Conservation (phyloP, 2,888 invertebrate genomes). For the Strigamia maritima region DNA sequence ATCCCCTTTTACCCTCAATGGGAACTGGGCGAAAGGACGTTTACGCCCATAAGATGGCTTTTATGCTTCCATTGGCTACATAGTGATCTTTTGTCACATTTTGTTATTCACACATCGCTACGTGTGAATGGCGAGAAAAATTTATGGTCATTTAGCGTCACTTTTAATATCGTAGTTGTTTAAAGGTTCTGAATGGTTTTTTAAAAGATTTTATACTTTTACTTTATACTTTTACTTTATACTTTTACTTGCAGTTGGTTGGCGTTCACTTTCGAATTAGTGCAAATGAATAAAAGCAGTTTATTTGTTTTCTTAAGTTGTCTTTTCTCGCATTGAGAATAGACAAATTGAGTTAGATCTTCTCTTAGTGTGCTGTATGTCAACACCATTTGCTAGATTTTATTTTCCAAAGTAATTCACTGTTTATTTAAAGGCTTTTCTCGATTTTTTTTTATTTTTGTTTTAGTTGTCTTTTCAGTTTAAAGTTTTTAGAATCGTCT, state of each 20-base stretch:
- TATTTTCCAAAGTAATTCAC: not conserved
- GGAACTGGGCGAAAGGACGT: not conserved
- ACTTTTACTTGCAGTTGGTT: not conserved
- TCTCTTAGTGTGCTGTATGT: not conserved
- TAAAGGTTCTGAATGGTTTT: not conserved
- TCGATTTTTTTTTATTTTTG: not conserved
- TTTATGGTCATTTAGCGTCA: not conserved
- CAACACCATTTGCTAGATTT: not conserved
- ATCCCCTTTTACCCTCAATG: conserved; percentile 6
- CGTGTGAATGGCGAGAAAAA: not conserved
- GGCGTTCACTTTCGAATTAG: not conserved
- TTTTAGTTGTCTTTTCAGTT: not conserved
- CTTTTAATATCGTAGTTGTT: not conserved
- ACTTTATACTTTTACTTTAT: not conserved
- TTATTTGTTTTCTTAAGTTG: not conserved
- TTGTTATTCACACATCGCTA: not conserved
- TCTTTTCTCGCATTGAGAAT: not conserved
- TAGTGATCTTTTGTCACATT: not conserved
- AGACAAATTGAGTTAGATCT: not conserved
- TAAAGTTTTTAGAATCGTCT: not conserved
- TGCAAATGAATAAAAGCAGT: not conserved
- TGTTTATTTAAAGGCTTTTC: not conserved
- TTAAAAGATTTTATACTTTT: not conserved
- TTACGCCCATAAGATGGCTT: conserved; percentile 2
- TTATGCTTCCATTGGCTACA: not conserved